These are phyloP conservation scores for Meriones psammophilus DNA, from an alignment of 2,797 vertebrate species.

Conservation along the genomic window DNA sequence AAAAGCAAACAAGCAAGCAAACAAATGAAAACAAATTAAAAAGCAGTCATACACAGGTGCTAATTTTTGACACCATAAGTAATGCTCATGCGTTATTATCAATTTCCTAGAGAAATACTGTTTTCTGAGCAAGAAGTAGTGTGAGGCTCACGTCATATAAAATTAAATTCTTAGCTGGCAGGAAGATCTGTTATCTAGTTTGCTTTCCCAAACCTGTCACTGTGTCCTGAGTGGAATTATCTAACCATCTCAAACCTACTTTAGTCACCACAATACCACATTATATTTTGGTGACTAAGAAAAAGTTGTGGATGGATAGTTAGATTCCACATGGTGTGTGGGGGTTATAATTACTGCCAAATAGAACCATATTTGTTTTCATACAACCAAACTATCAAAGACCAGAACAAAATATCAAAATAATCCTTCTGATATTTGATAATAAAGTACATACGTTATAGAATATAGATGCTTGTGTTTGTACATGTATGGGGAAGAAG, in stretches of 20 bases:
- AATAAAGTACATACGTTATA: not conserved
- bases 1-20: not conserved
- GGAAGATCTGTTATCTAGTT: conserved; percentile 8
- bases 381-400: not conserved
- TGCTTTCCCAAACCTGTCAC: not conserved
- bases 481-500: not conserved
- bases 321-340: not conserved
- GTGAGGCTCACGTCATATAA: not conserved
- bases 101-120: not conserved
- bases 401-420: conserved; percentile 23
- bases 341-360: not conserved
- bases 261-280: not conserved
- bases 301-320: not conserved
- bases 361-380: conserved; percentile 1
- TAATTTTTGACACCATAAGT: not conserved
- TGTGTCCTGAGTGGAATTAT: conserved; percentile 10
- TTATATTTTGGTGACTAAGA: not conserved
- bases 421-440: not conserved
- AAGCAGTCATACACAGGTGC: too few relatives aligned
- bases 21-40: not conserved
- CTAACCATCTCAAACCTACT: conserved; percentile 34
- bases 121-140: not conserved
- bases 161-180: not conserved
- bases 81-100: not conserved
- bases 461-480: not conserved